A percentile compares a stretch with the other conserved stretches of the same genome.
phyloP scores from a whole-genome alignment of 2,113 vertebrate genomes.

The Cavia aperea region DNA sequence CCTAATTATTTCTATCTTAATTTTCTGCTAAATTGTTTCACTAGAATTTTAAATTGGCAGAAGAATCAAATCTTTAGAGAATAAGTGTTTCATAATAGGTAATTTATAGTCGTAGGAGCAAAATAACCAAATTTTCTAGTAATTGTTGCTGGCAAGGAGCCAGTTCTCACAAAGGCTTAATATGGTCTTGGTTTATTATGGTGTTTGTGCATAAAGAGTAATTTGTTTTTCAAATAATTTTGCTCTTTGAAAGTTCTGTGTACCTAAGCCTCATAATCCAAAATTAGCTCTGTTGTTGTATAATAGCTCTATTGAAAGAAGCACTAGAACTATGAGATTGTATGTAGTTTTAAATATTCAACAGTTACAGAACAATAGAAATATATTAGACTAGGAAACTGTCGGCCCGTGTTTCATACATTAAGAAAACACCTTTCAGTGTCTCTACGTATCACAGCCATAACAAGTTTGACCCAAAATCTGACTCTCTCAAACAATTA shows the following conservation, averaged over 20 bases:
- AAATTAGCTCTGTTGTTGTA: neutral
- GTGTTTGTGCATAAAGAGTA: neutral
- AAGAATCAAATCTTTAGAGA: neutral
- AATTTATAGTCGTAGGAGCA: neutral
- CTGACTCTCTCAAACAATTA: neutral
- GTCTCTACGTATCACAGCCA: neutral
- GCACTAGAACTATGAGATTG: neutral
- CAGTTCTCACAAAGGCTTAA: neutral
- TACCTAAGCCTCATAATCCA: neutral
- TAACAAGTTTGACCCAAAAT: neutral
- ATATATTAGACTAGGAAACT: neutral
- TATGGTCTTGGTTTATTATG: neutral
- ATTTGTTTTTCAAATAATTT: neutral
- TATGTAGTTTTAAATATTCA: neutral
- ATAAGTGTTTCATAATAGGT: neutral
- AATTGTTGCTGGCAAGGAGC: neutral
- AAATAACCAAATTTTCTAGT: conserved; percentile 11
- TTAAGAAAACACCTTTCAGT: neutral
- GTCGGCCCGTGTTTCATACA: neutral
- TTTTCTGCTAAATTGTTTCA: conserved; percentile 23
- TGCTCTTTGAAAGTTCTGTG: neutral
- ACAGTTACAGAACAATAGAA: neutral
- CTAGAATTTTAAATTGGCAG: neutral
- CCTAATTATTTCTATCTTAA: neutral
- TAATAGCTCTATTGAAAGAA: neutral